Conservation (phyloP, 2,113 vertebrate genomes). For the Nesogale talazaci region DNA sequence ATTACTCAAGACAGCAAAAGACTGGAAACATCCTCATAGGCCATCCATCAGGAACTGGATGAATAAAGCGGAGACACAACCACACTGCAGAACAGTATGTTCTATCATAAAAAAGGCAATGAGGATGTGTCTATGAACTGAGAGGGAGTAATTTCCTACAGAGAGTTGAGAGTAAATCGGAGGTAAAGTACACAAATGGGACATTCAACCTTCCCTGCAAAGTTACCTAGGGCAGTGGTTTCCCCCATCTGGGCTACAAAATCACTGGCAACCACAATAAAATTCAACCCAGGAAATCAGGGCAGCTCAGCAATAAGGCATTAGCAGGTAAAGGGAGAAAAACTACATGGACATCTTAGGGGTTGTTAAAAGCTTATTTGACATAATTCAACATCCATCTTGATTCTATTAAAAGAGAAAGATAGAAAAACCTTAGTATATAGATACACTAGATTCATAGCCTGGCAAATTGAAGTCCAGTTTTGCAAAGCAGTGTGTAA, state of each 20-base stretch:
- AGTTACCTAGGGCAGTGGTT: neutral
- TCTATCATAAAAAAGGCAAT: neutral
- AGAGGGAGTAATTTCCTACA: neutral
- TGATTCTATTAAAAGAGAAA: slow-evolving; percentile 45
- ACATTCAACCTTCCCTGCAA: neutral
- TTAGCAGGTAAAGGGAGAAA: neutral
- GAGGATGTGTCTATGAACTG: slow-evolving; percentile 1
- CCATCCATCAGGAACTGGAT: neutral
- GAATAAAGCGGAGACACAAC: slow-evolving; percentile 1
- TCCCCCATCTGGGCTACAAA: neutral
- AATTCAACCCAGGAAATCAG: slow-evolving; percentile 9
- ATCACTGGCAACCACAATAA: neutral
- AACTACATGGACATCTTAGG: neutral
- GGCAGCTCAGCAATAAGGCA: neutral
- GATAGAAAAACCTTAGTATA: neutral
- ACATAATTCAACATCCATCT: neutral
- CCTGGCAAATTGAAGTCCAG: neutral
- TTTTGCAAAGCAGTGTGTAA: neutral
- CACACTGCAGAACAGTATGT: neutral
- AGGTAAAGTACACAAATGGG: slow-evolving; percentile 19
- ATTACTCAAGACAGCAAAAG: neutral
- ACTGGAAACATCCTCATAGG: neutral
- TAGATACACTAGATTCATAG: neutral
- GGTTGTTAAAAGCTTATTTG: neutral
- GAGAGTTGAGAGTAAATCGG: neutral